A percentile compares a stretch with the other conserved stretches of the same genome.
phyloP scores from a whole-genome alignment of 2,888 invertebrate species.

The Phyllotreta cruciferae region DNA sequence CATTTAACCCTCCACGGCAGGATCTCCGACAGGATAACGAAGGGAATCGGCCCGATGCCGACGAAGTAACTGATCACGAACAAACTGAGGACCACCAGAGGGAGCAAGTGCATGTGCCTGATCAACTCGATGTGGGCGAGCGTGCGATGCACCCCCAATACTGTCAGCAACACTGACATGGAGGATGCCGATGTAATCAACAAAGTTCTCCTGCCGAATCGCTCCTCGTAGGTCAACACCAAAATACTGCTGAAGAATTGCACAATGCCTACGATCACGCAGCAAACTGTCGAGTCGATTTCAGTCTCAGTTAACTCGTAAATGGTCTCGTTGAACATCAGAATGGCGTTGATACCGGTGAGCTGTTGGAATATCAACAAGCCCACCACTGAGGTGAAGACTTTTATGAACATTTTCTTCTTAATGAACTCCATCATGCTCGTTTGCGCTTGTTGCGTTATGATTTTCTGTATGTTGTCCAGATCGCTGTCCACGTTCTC shows the following conservation, averaged over 20 bases:
- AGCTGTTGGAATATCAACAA: conserved; percentile 84
- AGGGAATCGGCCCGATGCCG: conserved; percentile 77
- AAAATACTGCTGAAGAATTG: conserved; percentile 77
- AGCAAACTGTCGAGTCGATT: conserved; percentile 66
- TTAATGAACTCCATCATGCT: conserved; percentile 54
- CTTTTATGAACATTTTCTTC: conserved; percentile 75
- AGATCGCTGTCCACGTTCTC: conserved; percentile 25
- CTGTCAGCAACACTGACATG: conserved; percentile 61
- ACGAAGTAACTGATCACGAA: conserved; percentile 75
- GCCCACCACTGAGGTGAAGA: conserved; percentile 73
- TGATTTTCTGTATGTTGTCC: conserved; percentile 18
- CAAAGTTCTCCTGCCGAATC: conserved; percentile 75
- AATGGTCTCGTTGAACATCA: conserved; percentile 78
- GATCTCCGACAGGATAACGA: conserved; percentile 84
- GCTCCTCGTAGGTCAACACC: conserved; percentile 60
- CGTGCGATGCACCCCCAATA: conserved; percentile 61
- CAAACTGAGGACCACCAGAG: conserved; percentile 71
- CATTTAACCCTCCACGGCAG: conserved; percentile 73
- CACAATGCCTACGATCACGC: conserved; percentile 78
- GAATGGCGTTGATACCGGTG: conserved; percentile 80
- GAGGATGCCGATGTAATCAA: conserved; percentile 74
- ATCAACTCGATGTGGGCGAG: conserved; percentile 10
- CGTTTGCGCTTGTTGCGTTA: conserved; percentile 15
- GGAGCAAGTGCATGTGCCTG: conserved; percentile 68
- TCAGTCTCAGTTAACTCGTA: conserved; percentile 71